Evolutionary conservation across 2,113 vertebrate species (phyloP).

Genomic region (Oncorhynchus masou): DNA sequence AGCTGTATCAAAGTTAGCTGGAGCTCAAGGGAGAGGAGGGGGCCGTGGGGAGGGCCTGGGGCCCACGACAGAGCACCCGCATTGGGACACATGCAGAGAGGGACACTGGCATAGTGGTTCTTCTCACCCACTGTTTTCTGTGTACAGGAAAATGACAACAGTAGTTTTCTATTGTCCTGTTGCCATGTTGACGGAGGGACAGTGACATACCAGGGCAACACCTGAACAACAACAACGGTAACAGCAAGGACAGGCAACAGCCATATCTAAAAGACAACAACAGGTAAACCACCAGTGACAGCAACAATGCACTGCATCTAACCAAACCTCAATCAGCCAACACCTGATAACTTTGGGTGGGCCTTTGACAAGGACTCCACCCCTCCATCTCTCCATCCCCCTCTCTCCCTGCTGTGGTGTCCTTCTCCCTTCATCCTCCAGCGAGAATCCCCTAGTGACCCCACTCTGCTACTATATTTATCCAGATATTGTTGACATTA

Average conservation of each 20-base stretch:
- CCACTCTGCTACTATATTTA: no score
- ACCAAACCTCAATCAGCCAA: slow-evolving; percentile 18
- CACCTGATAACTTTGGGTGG: neutral
- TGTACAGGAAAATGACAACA: slow-evolving; percentile 23
- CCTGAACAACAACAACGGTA: slow-evolving; percentile 34
- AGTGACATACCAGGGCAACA: slow-evolving; percentile 35
- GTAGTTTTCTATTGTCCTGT: slow-evolving; percentile 34
- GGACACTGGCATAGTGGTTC: slow-evolving; percentile 4
- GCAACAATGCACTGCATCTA: neutral
- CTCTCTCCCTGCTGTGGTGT: neutral
- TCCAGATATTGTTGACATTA: no score
- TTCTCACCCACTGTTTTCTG: slow-evolving; percentile 6
- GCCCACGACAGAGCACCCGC: neutral
- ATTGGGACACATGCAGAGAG: neutral
- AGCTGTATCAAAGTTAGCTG: slow-evolving; percentile 45
- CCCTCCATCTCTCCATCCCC: slow-evolving; percentile 14
- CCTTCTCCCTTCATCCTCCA: no score
- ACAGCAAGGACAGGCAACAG: slow-evolving; percentile 18
- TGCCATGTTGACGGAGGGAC: slow-evolving; percentile 27
- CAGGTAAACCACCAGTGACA: neutral
- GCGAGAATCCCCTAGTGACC: no score
- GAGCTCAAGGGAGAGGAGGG: slow-evolving; percentile 20
- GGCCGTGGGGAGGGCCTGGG: neutral
- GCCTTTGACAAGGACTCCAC: slow-evolving; percentile 19
- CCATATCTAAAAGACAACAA: slow-evolving; percentile 4